Evolutionary conservation across 2,888 invertebrate species (phyloP).

Genomic region (Phyllotreta striolata): DNA sequence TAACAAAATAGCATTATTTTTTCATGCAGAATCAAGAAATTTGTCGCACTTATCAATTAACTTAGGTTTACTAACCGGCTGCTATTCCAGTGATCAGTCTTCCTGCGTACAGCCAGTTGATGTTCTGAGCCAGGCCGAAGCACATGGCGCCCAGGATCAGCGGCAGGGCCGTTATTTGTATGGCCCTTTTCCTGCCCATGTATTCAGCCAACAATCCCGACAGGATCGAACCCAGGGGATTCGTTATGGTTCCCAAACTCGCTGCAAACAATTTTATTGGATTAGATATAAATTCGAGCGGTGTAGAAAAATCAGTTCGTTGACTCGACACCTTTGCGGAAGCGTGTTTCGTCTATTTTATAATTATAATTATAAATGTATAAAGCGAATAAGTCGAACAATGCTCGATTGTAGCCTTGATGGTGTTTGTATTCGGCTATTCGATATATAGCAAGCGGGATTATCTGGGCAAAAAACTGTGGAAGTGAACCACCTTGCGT

Average conservation of each 20-base stretch:
- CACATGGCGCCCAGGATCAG: constrained; percentile 75
- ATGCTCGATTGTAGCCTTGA: no score
- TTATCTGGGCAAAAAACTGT: constrained; percentile 14
- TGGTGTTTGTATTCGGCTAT: background rate
- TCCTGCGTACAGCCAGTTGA: constrained; percentile 71
- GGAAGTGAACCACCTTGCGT: constrained; percentile 28
- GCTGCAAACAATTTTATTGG: constrained; percentile 62
- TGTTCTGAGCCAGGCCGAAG: constrained; percentile 70
- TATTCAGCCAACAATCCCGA: constrained; percentile 75
- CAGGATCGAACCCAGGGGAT: constrained; percentile 73
- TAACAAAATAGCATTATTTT: no score
- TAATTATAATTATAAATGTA: no score
- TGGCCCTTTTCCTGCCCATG: constrained; percentile 69
- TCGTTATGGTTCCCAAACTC: constrained; percentile 75
- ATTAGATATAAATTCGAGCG: constrained; percentile 3
- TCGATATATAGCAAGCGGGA: constrained; percentile 13
- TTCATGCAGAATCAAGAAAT: no score
- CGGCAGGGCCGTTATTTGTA: constrained; percentile 73
- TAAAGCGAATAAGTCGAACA: no score
- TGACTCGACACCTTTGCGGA: constrained; percentile 25
- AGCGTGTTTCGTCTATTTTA: constrained; percentile 6
- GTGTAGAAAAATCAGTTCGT: constrained; percentile 24
- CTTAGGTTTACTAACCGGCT: constrained; percentile 71
- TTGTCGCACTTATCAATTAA: no score
- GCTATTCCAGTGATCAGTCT: constrained; percentile 76